phyloP scores from a whole-genome alignment of 2,888 invertebrate species.

The Synergus umbraculus region DNA sequence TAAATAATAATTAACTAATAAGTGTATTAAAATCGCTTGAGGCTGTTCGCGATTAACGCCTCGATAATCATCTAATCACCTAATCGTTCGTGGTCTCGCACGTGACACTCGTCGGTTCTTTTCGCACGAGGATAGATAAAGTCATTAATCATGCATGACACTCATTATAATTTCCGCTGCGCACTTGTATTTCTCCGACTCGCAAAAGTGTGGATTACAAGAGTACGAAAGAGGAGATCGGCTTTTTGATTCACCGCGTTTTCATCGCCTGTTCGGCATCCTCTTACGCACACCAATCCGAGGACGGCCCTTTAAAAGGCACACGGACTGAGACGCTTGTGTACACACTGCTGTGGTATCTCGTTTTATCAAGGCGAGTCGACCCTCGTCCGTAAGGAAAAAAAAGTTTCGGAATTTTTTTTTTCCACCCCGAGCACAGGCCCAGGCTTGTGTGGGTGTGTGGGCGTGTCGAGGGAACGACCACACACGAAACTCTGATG shows the following conservation, averaged over 20 bases:
- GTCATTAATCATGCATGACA: constrained; percentile 36
- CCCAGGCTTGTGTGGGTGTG: neutral
- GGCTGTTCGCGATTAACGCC: neutral
- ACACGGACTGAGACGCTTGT: neutral
- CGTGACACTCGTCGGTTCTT: neutral
- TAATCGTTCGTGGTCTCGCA: neutral
- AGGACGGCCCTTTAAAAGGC: neutral
- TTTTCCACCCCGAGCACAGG: neutral
- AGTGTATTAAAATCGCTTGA: neutral
- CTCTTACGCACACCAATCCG: neutral
- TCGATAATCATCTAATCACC: constrained; percentile 23
- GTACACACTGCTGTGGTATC: constrained; percentile 3
- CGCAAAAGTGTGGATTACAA: constrained; percentile 13
- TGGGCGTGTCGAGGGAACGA: constrained; percentile 29
- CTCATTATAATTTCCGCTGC: constrained; percentile 11
- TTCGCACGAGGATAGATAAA: neutral
- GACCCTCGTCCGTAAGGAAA: constrained; percentile 22
- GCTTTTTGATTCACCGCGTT: constrained; percentile 16
- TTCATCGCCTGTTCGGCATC: constrained; percentile 11
- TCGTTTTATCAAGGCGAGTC: constrained; percentile 37
- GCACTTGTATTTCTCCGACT: constrained; percentile 6
- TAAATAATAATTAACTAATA: neutral
- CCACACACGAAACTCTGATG: constrained; percentile 12
- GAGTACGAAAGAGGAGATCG: constrained; percentile 2
- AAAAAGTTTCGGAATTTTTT: constrained; percentile 5